These are phyloP conservation scores for Chionoecetes opilio DNA, from an alignment of 1,140 invertebrate genomes.

Conservation along the genomic window DNA sequence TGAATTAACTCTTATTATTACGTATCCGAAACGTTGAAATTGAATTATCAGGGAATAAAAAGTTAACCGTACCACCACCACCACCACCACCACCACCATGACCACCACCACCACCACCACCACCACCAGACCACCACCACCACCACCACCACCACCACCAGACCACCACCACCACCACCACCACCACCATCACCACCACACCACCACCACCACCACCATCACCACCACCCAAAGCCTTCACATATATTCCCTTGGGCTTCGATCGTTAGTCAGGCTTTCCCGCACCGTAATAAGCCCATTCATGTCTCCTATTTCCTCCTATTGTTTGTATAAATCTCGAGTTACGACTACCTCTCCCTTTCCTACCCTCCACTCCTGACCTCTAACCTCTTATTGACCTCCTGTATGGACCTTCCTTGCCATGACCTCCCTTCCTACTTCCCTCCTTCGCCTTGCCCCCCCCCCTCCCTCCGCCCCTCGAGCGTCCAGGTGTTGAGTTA, in stretches of 20 bases:
- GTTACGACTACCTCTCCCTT: background rate
- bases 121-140: background rate
- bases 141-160: background rate
- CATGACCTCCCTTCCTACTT: no score
- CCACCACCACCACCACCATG: no score
- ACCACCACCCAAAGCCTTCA: no score
- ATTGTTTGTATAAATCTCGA: constrained; percentile 30
- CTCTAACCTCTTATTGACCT: background rate
- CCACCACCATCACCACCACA: background rate
- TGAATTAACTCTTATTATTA: no score
- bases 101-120: background rate
- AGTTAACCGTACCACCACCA: no score
- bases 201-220: background rate
- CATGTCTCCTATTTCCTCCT: background rate
- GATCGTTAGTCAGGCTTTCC: background rate
- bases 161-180: background rate
- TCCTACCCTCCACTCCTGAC: background rate
- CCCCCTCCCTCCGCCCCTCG: no score
- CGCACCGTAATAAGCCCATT: background rate
- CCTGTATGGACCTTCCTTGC: no score
- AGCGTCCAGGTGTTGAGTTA: no score
- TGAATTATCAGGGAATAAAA: no score
- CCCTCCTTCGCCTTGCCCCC: no score
- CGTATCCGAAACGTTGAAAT: no score
- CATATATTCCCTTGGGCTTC: no score